Evolutionary conservation across 1,140 invertebrate species (phyloP).

Genomic region (Contarinia nasturtii): DNA sequence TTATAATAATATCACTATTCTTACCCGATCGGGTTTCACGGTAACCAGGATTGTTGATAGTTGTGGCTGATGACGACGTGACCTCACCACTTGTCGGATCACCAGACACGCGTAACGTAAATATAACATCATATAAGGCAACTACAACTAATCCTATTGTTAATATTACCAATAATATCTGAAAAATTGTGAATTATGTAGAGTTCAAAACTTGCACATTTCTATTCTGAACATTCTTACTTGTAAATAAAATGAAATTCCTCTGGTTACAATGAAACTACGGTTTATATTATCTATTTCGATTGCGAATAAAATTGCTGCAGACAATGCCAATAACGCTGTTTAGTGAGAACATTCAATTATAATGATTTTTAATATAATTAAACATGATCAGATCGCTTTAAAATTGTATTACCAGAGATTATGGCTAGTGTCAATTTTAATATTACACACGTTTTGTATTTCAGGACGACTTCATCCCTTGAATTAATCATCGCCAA

Average conservation of each 20-base stretch:
- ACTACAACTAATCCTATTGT: conserved; percentile 54
- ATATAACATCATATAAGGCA: conserved; percentile 55
- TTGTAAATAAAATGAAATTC: conserved; percentile 71
- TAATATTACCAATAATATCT: conserved; percentile 56
- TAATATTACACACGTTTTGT: conserved; percentile 47
- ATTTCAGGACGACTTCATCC: conserved; percentile 55
- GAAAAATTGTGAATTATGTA: conserved; percentile 15
- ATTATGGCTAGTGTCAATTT: conserved; percentile 56
- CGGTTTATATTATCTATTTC: conserved; percentile 55
- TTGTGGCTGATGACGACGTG: conserved; percentile 38
- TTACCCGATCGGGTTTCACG: conserved; percentile 47
- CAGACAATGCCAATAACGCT: conserved; percentile 58
- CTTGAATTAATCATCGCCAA: conserved; percentile 67
- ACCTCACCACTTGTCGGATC: conserved; percentile 47
- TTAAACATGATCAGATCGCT: neutral
- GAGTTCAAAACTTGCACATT: too few species aligned
- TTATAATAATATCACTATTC: too few species aligned
- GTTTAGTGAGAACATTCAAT: conserved; percentile 19
- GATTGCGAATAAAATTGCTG: conserved; percentile 57
- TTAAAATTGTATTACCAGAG: conserved; percentile 44
- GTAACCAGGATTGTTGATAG: conserved; percentile 68
- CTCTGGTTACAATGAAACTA: conserved; percentile 51
- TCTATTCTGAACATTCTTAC: conserved; percentile 28
- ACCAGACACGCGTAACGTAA: conserved; percentile 43
- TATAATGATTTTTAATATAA: neutral